Evolutionary conservation across 2,113 vertebrate genomes (phyloP).

Genomic region (Ciconia stormi): DNA sequence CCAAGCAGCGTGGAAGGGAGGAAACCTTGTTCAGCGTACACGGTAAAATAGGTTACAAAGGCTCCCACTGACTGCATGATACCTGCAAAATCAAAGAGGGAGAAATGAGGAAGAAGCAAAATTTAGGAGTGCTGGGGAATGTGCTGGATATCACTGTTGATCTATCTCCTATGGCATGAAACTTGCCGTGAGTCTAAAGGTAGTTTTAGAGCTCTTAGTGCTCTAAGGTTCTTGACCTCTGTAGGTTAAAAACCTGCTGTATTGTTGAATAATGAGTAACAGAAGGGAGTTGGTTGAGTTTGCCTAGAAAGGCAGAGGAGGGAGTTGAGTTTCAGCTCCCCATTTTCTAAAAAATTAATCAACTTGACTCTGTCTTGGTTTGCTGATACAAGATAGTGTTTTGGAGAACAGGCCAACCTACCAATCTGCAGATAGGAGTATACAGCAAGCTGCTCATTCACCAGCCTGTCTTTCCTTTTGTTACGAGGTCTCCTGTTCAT

Average conservation of each 20-base stretch:
- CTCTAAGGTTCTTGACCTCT: neutral
- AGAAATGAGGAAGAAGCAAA: neutral
- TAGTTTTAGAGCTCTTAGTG: neutral
- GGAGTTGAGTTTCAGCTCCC: neutral
- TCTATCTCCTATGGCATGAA: neutral
- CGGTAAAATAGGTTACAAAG: slow-evolving; percentile 77
- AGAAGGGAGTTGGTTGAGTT: neutral
- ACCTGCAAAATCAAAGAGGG: slow-evolving; percentile 51
- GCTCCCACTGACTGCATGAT: slow-evolving; percentile 79
- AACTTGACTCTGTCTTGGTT: neutral
- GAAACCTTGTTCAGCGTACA: slow-evolving; percentile 79
- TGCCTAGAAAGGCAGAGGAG: neutral
- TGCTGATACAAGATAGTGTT: rapidly evolving
- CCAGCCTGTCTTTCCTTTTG: slow-evolving; percentile 77
- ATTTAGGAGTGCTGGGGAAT: neutral
- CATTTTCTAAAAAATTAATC: neutral
- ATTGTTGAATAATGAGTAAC: neutral
- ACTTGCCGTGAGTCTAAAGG: neutral
- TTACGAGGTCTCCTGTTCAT: slow-evolving; percentile 83
- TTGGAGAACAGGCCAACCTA: neutral
- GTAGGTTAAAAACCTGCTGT: neutral
- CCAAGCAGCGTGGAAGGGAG: slow-evolving; percentile 62
- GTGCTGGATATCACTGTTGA: neutral
- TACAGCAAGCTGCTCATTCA: slow-evolving; percentile 73
- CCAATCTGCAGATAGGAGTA: slow-evolving; percentile 83